Evolutionary conservation across 2,888 invertebrate genomes (phyloP).

Genomic region (Dichetophora obliterata): DNA sequence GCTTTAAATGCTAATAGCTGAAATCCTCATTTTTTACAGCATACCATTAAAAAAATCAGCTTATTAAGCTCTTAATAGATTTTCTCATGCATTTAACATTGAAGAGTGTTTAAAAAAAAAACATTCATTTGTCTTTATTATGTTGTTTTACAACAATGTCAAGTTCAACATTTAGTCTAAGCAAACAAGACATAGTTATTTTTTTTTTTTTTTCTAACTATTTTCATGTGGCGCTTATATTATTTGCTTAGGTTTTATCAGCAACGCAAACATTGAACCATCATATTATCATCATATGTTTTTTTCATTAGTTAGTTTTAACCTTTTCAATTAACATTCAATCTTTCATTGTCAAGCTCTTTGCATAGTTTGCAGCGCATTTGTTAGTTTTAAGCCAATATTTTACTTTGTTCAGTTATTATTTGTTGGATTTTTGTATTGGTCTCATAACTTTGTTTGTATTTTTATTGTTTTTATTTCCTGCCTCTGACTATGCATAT

Average conservation of each 20-base stretch:
- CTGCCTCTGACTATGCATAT: not conserved
- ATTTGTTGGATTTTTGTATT: not conserved
- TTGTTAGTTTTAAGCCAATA: not conserved
- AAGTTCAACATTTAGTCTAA: not conserved
- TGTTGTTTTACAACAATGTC: not conserved
- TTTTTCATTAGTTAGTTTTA: not conserved
- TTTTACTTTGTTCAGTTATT: not conserved
- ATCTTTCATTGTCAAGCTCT: not conserved
- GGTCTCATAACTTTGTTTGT: not conserved
- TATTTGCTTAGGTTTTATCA: no score
- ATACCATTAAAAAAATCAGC: no score
- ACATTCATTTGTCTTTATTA: no score
- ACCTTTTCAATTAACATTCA: constrained; percentile 10
- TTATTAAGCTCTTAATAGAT: no score
- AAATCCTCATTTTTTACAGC: no score
- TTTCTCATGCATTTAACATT: no score
- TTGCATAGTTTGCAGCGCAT: not conserved
- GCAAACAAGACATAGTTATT: not conserved
- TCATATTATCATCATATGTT: not conserved
- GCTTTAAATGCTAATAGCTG: no score
- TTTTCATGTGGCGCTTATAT: no score
- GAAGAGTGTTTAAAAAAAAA: no score
- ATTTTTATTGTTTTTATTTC: not conserved
- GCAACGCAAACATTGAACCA: not conserved
- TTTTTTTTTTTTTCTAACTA: no score